phyloP scores from a whole-genome alignment of 2,888 invertebrate species.

The Shargacucullia verbasci region DNA sequence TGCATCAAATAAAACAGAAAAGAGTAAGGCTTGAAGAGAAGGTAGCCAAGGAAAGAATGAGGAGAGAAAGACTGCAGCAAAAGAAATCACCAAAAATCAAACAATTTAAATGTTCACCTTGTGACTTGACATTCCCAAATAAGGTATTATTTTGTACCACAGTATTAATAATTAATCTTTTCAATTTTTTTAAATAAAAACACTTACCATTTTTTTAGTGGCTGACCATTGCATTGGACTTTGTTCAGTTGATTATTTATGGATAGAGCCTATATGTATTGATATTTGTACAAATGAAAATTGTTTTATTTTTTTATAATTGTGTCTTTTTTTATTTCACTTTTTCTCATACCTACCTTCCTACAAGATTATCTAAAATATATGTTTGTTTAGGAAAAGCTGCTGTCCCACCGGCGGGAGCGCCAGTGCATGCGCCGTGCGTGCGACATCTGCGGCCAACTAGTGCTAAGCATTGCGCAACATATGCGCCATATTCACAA shows the following conservation, averaged over 20 bases:
- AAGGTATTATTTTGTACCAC: constrained; percentile 65
- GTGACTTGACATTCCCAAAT: constrained; percentile 78
- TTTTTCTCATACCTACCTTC: background rate
- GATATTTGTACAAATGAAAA: too few species aligned
- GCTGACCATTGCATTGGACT: too few species aligned
- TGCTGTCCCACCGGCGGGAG: constrained; percentile 78
- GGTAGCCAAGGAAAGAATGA: constrained; percentile 68
- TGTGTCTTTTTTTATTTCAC: background rate
- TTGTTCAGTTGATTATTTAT: too few species aligned
- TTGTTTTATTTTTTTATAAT: background rate
- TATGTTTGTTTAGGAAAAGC: constrained; percentile 65
- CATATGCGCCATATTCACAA: constrained; percentile 85
- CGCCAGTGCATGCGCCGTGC: constrained; percentile 83
- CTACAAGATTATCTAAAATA: too few species aligned
- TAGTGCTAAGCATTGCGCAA: constrained; percentile 81
- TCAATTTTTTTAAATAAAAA: background rate
- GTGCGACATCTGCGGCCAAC: constrained; percentile 84
- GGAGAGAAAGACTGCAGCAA: constrained; percentile 68
- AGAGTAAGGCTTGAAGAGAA: constrained; percentile 74
- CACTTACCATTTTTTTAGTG: too few species aligned
- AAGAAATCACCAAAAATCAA: constrained; percentile 75
- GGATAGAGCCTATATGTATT: too few species aligned
- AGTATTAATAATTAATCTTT: background rate
- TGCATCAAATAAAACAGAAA: constrained; percentile 81
- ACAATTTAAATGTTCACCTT: constrained; percentile 81